A percentile compares a stretch with the other conserved stretches of the same genome.
These are phyloP conservation scores for Amaurobius ferox DNA, from an alignment of 2,888 invertebrate genomes.

Conservation along the genomic window DNA sequence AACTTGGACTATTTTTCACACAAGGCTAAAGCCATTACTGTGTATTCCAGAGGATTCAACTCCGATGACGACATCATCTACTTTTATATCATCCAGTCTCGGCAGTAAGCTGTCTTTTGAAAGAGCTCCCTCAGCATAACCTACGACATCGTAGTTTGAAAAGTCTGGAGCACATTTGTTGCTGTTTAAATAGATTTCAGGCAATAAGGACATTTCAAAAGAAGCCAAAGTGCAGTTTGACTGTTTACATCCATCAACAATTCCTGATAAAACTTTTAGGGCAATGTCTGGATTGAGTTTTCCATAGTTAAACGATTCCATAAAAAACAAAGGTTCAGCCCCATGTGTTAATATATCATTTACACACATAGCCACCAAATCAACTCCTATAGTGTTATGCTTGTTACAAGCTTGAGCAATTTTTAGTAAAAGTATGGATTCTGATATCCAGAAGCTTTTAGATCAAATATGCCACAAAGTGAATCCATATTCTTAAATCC, in stretches of 20 bases:
- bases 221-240: constrained; percentile 92
- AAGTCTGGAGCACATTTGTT: constrained; percentile 32
- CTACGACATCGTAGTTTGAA: constrained; percentile 93
- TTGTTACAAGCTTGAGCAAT: constrained; percentile 87
- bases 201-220: constrained; percentile 99
- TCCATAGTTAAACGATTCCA: constrained; percentile 98
- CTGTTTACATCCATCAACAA: constrained; percentile 90
- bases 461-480: constrained; percentile 88
- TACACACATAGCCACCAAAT: constrained; percentile 98
- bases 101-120: constrained; percentile 88
- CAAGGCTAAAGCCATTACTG: constrained; percentile 94
- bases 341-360: constrained; percentile 97
- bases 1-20: constrained; percentile 86
- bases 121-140: constrained; percentile 95
- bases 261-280: constrained; percentile 87
- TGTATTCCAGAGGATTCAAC: constrained; percentile 94
- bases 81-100: constrained; percentile 82
- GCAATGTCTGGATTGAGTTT: constrained; percentile 87
- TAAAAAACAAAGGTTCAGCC: constrained; percentile 95
- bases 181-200: constrained; percentile 90
- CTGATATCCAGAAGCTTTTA: constrained; percentile 84
- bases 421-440: too few relatives aligned
- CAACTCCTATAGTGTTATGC: constrained; percentile 92
- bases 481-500: constrained; percentile 18
- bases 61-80: constrained; percentile 86